Base-by-base conservation (phyloP, 2,113 vertebrate genomes). In the Amblyornis subalaris region DNA sequence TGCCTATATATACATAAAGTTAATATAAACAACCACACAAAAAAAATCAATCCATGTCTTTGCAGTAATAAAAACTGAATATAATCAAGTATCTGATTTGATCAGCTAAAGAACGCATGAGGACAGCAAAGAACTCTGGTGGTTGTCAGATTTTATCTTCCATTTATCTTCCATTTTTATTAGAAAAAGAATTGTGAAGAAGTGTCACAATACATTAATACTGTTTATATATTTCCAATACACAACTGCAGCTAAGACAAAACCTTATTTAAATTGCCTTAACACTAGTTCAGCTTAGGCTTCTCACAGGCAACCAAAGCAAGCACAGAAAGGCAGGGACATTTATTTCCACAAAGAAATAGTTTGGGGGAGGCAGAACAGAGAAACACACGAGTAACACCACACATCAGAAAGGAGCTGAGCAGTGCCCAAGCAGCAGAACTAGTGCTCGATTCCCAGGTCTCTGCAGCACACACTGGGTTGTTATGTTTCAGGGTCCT, bases 381-480 rank as follows among this genome's bases (percentile, higher is more conserved):
- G 22, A 35, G 48, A 26, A 54, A 62, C 0, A 1, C 1, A 1
- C 2, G 17, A 31, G 54, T 47, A 35, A 36, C 6, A 36, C 5
- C 5, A 24, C 54, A 22, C 1, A 2, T 36, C 44, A 50, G 29
- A 33, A 70, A 26, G 12, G 10, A 70, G 71, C 40, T 1, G 0
- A 62, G 55, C 42, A 57, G 33, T 0, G 1, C 22, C 55, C 64
- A 33, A 19, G 8, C 26, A 42, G 7, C 42, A 64, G 35, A 55
- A 61, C 48, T 5, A 14, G 10, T 5, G 19, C 50, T 36, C 2
- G 0, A 8, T 35, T 48, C 35, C 71, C 62, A 36, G 28, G 12
- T 42, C 70, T n/a, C 58, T 10, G 12, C 33, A 65, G 85, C 29
- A 31, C n/a, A 15, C 31, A 1, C 35, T 14, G 67, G 15, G 17